Evolutionary conservation across 2,113 vertebrate species (phyloP), one percentile per base, ranked within the genome.

Genomic region (Saccopteryx bilineata): DNA sequence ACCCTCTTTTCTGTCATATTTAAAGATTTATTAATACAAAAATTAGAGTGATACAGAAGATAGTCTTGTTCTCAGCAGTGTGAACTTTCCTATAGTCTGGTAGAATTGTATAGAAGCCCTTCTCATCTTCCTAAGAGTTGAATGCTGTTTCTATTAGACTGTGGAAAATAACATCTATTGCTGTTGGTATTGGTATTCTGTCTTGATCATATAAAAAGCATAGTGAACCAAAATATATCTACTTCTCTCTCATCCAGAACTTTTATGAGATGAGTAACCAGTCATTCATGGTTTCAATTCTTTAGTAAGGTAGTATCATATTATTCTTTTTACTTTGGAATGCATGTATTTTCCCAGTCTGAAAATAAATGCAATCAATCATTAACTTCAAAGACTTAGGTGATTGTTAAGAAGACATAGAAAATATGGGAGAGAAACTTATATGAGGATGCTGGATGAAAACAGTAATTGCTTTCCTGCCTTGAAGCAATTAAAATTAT

Each of bases 1-100:
- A 54, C 48, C 19, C 4, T 24, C 31, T 46, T 65, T 87, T 75
- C 39, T 80, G 58, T 81, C 72, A 58, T 50, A 91, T 87, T 93
- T 96, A 97, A 93, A 92, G 7, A 94, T 95, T 87, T 93, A 84
- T 84, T 95, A 95, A 82, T 65, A 65, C 66, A 91, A 92, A 96
- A 93, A 93, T 94, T 95, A 72, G 46, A 87, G 33, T 92, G 71
- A 90, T 95, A 33, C 90, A 92, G 93, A 96, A 96, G 79, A 92
- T 90, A 93, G 90, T 87, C 84, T 87, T 72, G 31, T 96, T 95
- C 80, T 78, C 50, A 66, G 79, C 19, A 61, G 39, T 91, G 69
- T 80, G 26, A 95, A 82, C 94, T 92, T 91, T 66, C 39, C 69
- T 33, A 1, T 65, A 33, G 28, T 65, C n/a, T 83, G 18, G 10